phyloP scores from a whole-genome alignment of 2,888 invertebrate genomes.

The Camponotus fellah region DNA sequence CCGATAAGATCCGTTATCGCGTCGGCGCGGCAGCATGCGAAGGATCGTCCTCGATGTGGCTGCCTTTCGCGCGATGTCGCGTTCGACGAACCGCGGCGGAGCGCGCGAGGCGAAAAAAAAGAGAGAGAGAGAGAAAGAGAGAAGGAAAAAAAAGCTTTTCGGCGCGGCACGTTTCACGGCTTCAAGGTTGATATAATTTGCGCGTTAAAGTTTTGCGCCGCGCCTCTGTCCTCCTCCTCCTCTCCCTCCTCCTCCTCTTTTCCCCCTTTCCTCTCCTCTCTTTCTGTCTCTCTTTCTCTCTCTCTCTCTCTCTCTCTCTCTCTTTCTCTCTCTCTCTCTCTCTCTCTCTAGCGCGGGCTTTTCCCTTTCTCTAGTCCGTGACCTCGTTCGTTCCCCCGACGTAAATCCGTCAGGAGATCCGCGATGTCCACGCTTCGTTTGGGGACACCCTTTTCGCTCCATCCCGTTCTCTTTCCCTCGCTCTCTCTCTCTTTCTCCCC shows the following conservation, averaged over 20 bases:
- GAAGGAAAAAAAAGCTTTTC: conserved; percentile 8
- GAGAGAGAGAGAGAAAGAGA: background rate
- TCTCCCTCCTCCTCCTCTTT: too few relatives aligned
- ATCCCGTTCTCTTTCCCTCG: conserved; percentile 46
- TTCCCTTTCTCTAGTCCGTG: conserved; percentile 74
- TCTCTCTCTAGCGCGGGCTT: conserved; percentile 43
- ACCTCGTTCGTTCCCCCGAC: conserved; percentile 74
- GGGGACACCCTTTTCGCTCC: conserved; percentile 59
- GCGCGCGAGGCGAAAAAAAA: background rate
- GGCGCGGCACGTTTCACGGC: conserved; percentile 12
- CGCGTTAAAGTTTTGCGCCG: conserved; percentile 48
- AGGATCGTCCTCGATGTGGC: conserved; percentile 24
- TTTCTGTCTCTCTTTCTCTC: too few relatives aligned
- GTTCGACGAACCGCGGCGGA: conserved; percentile 34
- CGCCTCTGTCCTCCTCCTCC: conserved; percentile 10
- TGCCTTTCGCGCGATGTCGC: conserved; percentile 23
- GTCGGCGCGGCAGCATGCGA: conserved; percentile 14
- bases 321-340: background rate
- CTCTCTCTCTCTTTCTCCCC: conserved; percentile 20
- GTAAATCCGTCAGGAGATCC: conserved; percentile 75
- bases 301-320: too few relatives aligned
- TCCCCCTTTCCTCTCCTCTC: too few relatives aligned
- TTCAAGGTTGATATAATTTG: conserved; percentile 73
- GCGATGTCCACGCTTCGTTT: conserved; percentile 76
- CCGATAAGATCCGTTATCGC: conserved; percentile 54